A percentile compares a stretch with the other conserved stretches of the same genome.
phyloP scores from a whole-genome alignment of 2,113 vertebrate genomes.

The Rhea pennata region DNA sequence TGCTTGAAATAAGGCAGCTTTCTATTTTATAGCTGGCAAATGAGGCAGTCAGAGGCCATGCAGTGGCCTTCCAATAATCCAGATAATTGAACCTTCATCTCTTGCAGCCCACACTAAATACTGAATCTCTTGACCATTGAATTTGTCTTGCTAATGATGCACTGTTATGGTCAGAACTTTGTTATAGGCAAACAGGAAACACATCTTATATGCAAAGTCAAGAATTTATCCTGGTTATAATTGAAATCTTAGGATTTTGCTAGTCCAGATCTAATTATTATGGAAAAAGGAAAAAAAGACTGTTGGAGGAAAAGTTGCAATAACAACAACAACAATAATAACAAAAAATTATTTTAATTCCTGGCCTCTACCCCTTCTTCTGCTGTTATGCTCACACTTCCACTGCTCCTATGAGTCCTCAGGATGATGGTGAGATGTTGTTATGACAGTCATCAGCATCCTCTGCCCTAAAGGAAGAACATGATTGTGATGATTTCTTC shows the following conservation, averaged over 20 bases:
- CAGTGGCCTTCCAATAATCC: background rate
- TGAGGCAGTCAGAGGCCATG: background rate
- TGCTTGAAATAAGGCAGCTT: background rate
- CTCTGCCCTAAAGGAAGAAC: too few relatives aligned
- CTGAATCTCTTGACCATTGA: background rate
- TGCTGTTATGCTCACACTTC: too few relatives aligned
- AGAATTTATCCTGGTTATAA: background rate
- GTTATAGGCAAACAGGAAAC: background rate
- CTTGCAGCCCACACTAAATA: background rate
- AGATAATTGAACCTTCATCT: background rate
- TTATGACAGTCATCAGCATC: too few relatives aligned
- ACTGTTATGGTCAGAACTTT: background rate
- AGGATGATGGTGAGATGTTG: too few relatives aligned
- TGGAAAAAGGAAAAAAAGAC: too few relatives aligned
- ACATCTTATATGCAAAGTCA: background rate
- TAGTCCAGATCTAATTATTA: background rate
- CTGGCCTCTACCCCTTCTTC: too few relatives aligned
- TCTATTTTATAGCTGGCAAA: background rate
- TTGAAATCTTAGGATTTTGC: background rate
- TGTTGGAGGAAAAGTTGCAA: too few relatives aligned
- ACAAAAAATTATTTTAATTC: too few relatives aligned
- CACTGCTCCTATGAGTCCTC: too few relatives aligned
- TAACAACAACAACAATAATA: too few relatives aligned
- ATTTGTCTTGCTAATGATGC: background rate
- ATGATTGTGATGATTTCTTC: too few relatives aligned